These are phyloP conservation scores for Nysson spinosus DNA, from an alignment of 2,888 invertebrate genomes.

Conservation along the genomic window DNA sequence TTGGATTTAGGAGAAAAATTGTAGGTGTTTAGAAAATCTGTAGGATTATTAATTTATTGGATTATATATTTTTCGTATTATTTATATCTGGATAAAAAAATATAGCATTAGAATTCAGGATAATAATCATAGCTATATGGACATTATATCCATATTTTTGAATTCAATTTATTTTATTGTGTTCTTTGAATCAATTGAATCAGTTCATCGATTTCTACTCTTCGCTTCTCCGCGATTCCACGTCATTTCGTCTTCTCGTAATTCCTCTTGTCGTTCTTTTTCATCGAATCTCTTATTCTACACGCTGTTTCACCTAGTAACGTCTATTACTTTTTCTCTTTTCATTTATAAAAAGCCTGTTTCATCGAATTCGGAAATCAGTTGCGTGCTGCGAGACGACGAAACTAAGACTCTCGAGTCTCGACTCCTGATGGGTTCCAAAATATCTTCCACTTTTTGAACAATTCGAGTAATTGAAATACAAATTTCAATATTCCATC, in stretches of 20 bases:
- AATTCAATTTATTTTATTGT: too few species aligned
- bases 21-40: too few species aligned
- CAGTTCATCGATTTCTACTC: not conserved
- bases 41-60: too few species aligned
- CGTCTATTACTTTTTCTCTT: constrained; percentile 6
- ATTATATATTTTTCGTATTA: too few species aligned
- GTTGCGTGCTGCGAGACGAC: constrained; percentile 72
- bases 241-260: not conserved
- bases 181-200: not conserved
- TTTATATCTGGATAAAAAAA: too few species aligned
- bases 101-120: too few species aligned
- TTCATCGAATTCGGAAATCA: constrained; percentile 24
- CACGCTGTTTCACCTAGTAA: not conserved
- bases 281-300: constrained; percentile 8
- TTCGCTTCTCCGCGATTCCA: constrained; percentile 2
- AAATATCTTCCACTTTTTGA: not conserved
- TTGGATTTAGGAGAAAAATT: too few species aligned
- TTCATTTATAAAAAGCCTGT: constrained; percentile 26
- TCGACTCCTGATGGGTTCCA: constrained; percentile 16
- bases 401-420: constrained; percentile 40
- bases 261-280: not conserved
- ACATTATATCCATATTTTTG: too few species aligned
- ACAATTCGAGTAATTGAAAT: not conserved
- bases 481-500: not conserved
- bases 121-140: too few species aligned